Evolutionary conservation across 2,113 vertebrate genomes (phyloP).

Genomic region (Halichoeres trimaculatus): DNA sequence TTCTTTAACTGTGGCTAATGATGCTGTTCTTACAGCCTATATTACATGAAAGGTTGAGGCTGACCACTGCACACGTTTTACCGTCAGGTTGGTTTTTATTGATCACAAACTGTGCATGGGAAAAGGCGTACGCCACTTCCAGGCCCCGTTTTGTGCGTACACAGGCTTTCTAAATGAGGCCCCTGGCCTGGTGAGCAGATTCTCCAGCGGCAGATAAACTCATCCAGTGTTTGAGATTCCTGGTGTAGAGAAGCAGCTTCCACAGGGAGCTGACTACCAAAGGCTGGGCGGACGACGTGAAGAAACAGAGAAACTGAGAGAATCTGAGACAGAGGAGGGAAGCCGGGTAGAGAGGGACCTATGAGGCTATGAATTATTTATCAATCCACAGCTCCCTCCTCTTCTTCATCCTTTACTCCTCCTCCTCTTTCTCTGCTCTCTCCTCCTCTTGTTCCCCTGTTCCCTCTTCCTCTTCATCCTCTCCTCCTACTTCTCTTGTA

Average conservation of each 20-base stretch:
- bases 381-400: constrained; percentile 39
- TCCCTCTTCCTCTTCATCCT: constrained; percentile 49
- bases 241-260: constrained; percentile 34
- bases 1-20: too few relatives aligned
- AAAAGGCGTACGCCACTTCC: too few relatives aligned
- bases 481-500: constrained; percentile 20
- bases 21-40: too few relatives aligned
- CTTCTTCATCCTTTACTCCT: constrained; percentile 79
- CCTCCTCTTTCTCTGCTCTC: constrained; percentile 37
- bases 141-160: too few relatives aligned
- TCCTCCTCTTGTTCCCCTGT: constrained; percentile 64
- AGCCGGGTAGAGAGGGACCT: constrained; percentile 41
- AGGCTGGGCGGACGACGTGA: constrained; percentile 10
- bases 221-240: constrained; percentile 51
- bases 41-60: too few relatives aligned
- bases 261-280: constrained; percentile 47
- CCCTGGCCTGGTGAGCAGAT: not conserved
- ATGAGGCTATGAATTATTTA: constrained; percentile 72
- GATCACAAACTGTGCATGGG: too few relatives aligned
- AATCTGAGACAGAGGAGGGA: constrained; percentile 35
- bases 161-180: too few relatives aligned
- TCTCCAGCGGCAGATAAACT: constrained; percentile 34
- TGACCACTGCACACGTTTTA: too few relatives aligned
- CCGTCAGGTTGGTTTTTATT: too few relatives aligned
- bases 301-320: constrained; percentile 9